Conservation (phyloP, 2,113 vertebrate species). For the Prolemur simus region DNA sequence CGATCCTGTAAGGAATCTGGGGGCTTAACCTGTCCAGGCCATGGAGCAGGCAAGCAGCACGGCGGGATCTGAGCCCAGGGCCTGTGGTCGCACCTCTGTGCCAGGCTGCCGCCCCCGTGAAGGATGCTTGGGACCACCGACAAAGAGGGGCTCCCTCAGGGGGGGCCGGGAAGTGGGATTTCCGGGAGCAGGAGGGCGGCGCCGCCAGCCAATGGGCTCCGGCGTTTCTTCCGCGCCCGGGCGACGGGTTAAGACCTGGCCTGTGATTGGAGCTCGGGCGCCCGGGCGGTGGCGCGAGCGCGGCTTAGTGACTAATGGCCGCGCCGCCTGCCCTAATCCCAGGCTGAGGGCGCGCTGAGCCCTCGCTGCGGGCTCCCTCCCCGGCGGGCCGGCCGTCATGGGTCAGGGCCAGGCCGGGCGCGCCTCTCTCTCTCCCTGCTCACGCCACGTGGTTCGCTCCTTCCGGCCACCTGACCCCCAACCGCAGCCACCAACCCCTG, state of each 20-base stretch:
- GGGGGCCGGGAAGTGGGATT: background rate
- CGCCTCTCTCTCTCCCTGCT: fast-evolving
- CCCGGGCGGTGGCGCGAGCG: fast-evolving
- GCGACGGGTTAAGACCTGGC: fast-evolving
- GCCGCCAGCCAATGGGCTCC: background rate
- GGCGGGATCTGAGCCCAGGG: background rate
- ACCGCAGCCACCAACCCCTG: fast-evolving
- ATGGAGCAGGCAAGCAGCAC: background rate
- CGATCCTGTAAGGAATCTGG: fast-evolving
- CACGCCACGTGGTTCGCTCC: fast-evolving
- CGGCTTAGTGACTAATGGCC: background rate
- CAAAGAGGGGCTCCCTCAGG: background rate
- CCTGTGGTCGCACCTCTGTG: fast-evolving
- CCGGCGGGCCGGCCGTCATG: background rate
- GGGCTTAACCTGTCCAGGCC: background rate
- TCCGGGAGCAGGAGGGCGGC: background rate
- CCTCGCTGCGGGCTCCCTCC: background rate
- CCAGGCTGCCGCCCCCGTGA: fast-evolving
- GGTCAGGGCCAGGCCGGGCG: background rate
- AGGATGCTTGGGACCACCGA: background rate
- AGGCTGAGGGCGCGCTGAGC: fast-evolving
- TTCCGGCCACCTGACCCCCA: background rate
- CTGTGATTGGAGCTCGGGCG: background rate
- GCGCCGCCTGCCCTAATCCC: background rate
- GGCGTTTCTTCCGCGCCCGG: background rate